These are phyloP conservation scores for Ladona fulva DNA, from an alignment of 1,140 invertebrate genomes.

Conservation along the genomic window DNA sequence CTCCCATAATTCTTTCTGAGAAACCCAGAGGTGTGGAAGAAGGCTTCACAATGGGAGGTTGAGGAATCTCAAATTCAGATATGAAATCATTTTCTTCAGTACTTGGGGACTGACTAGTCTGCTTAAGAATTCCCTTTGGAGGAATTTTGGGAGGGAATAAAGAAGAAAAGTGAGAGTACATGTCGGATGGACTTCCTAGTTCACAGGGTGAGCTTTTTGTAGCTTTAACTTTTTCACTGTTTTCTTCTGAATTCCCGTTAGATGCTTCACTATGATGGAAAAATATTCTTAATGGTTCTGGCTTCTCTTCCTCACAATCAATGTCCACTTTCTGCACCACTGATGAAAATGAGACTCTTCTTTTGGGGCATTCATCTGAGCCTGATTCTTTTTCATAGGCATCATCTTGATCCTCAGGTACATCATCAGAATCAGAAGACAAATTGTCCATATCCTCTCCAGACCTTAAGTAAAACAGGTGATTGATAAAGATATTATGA, in stretches of 20 bases:
- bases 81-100: background rate
- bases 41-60: too few relatives aligned
- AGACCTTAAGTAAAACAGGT: background rate
- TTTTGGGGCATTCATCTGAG: background rate
- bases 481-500: background rate
- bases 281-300: background rate
- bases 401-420: slow-evolving; percentile 18
- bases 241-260: background rate
- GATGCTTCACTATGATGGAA: background rate
- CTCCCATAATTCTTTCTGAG: too few relatives aligned
- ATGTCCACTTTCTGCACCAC: background rate
- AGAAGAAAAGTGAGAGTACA: background rate
- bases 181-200: background rate
- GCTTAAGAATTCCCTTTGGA: background rate
- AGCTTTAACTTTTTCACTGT: background rate
- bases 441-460: slow-evolving; percentile 15
- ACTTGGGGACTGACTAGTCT: background rate
- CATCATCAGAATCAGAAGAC: slow-evolving; percentile 19
- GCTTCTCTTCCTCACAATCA: background rate
- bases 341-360: background rate
- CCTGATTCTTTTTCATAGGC: slow-evolving; percentile 17
- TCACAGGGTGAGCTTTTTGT: background rate
- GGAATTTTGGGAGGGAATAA: background rate
- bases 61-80: too few relatives aligned
- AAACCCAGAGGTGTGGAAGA: too few relatives aligned